phyloP scores from a whole-genome alignment of 2,113 vertebrate species.

The Melanerpes aurifrons region DNA sequence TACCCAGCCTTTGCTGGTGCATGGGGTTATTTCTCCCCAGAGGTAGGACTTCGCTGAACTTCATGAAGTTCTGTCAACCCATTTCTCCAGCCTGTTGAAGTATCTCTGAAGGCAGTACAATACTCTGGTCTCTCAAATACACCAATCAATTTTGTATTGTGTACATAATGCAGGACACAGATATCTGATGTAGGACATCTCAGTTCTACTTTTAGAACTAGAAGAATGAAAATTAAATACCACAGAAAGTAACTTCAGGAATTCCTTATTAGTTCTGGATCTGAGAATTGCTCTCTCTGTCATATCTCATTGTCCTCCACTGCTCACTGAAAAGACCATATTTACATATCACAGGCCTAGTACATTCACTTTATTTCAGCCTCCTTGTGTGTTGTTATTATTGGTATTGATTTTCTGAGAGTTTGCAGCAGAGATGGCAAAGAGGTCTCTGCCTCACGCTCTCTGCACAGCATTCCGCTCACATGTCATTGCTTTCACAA shows the following conservation, averaged over 20 bases:
- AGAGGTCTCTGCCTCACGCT: neutral
- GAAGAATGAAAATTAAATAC: neutral
- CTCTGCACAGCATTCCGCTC: neutral
- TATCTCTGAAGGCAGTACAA: neutral
- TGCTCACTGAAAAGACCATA: neutral
- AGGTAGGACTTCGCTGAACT: neutral
- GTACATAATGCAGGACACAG: neutral
- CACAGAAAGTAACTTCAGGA: constrained; percentile 13
- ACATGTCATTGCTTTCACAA: neutral
- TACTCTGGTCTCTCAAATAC: neutral
- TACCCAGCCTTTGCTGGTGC: neutral
- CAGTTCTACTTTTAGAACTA: neutral
- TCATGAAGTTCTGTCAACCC: neutral
- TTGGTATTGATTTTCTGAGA: constrained; percentile 28
- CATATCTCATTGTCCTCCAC: neutral
- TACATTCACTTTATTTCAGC: neutral
- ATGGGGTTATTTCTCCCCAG: neutral
- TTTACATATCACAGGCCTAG: constrained; percentile 20
- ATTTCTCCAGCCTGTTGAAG: neutral
- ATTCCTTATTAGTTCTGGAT: constrained; percentile 17
- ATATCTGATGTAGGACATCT: neutral
- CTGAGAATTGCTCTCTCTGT: neutral
- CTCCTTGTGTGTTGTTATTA: neutral
- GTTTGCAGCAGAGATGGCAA: neutral
- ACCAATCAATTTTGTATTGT: neutral